phyloP scores from a whole-genome alignment of 2,113 vertebrate genomes.

The Saimiri boliviensis region DNA sequence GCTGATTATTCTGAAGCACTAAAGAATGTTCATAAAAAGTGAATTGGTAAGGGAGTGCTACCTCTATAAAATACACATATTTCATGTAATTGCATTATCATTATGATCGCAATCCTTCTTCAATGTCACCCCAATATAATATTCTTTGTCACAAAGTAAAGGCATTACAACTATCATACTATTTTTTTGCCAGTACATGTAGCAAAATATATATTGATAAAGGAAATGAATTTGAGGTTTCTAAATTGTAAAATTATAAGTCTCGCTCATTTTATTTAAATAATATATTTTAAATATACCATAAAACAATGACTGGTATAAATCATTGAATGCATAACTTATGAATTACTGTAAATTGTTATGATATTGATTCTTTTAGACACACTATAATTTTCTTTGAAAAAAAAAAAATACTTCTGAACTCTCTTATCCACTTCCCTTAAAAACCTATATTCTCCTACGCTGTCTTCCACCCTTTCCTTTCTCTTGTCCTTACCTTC shows the following conservation, averaged over 20 bases:
- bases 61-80: background rate
- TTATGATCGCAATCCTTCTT: background rate
- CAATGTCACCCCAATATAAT: background rate
- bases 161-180: background rate
- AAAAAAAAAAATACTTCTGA: background rate
- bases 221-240: background rate
- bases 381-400: background rate
- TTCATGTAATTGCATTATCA: constrained; percentile 19
- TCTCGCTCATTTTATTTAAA: constrained; percentile 4
- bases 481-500: background rate
- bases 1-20: constrained; percentile 37
- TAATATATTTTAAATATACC: background rate
- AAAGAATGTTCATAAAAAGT: background rate
- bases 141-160: constrained; percentile 25
- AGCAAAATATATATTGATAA: background rate
- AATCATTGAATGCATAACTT: background rate
- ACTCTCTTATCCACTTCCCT: background rate
- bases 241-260: background rate
- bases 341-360: background rate
- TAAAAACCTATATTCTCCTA: background rate
- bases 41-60: background rate
- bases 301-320: background rate
- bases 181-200: background rate
- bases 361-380: background rate
- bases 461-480: background rate